Conservation (phyloP, 2,113 vertebrate genomes). For the Sarotherodon lohbergeri region DNA sequence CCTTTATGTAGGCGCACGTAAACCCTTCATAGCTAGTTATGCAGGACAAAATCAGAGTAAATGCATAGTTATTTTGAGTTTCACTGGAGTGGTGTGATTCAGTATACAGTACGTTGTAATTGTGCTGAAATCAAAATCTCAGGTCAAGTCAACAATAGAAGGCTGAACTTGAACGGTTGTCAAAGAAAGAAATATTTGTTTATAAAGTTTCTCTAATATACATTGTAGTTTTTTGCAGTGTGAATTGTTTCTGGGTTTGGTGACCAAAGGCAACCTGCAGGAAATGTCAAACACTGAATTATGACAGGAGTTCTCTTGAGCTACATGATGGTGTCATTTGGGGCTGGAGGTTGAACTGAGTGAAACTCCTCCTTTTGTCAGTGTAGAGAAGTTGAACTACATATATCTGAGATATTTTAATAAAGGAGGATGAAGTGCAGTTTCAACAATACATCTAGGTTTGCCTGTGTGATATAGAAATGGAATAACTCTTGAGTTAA, state of each 20-base stretch:
- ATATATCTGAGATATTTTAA: not conserved
- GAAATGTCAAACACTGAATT: not conserved
- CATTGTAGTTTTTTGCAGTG: not conserved
- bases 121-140: not conserved
- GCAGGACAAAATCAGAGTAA: not conserved
- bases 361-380: not conserved
- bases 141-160: not conserved
- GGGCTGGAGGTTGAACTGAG: not conserved
- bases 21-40: not conserved
- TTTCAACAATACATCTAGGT: not conserved
- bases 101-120: rapidly evolving
- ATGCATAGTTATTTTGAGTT: not conserved
- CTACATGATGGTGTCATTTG: not conserved
- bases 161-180: not conserved
- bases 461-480: not conserved
- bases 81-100: not conserved
- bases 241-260: not conserved
- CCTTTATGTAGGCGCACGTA: not conserved
- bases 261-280: not conserved
- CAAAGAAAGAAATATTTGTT: not conserved
- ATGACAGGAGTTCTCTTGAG: not conserved
- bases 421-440: not conserved
- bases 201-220: not conserved
- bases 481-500: not conserved
- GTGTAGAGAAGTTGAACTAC: not conserved